A percentile compares a stretch with the other conserved stretches of the same genome.
Evolutionary conservation across 2,113 vertebrate genomes (phyloP).

Genomic region (Zeus faber): DNA sequence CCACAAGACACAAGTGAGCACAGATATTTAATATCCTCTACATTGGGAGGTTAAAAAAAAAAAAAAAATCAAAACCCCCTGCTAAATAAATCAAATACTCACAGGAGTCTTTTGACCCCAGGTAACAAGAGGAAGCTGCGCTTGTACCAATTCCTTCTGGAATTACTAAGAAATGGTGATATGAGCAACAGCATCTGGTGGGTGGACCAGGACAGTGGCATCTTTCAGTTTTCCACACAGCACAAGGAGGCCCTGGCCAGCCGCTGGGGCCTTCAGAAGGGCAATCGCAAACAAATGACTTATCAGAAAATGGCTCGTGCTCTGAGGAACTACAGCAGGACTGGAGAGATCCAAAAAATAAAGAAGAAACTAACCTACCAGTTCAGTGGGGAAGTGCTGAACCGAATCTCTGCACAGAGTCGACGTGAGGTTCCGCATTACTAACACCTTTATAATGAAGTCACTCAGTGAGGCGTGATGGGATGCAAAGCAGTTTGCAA

Average conservation of each 20-base stretch:
- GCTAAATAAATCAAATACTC: too few relatives aligned
- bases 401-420: too few relatives aligned
- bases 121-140: slow-evolving; percentile 99
- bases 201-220: slow-evolving; percentile 98
- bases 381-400: slow-evolving; percentile 97
- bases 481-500: too few relatives aligned
- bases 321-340: slow-evolving; percentile 97
- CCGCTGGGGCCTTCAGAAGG: slow-evolving; percentile 97
- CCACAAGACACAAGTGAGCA: too few relatives aligned
- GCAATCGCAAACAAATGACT: slow-evolving; percentile 99
- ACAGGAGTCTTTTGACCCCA: too few relatives aligned
- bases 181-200: slow-evolving; percentile 99
- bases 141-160: slow-evolving; percentile 96
- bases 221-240: slow-evolving; percentile 98
- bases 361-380: slow-evolving; percentile 99
- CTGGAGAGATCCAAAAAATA: slow-evolving; percentile 96
- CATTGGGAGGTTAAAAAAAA: too few relatives aligned
- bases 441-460: too few relatives aligned
- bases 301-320: slow-evolving; percentile 99
- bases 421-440: too few relatives aligned
- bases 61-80: too few relatives aligned
- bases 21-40: too few relatives aligned
- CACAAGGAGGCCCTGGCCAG: slow-evolving; percentile 95
- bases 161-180: slow-evolving; percentile 91
- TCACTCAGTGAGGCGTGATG: too few relatives aligned